A percentile compares a stretch with the other conserved stretches of the same genome.
phyloP scores from a whole-genome alignment of 2,888 invertebrate species.

The Lymantria monacha region DNA sequence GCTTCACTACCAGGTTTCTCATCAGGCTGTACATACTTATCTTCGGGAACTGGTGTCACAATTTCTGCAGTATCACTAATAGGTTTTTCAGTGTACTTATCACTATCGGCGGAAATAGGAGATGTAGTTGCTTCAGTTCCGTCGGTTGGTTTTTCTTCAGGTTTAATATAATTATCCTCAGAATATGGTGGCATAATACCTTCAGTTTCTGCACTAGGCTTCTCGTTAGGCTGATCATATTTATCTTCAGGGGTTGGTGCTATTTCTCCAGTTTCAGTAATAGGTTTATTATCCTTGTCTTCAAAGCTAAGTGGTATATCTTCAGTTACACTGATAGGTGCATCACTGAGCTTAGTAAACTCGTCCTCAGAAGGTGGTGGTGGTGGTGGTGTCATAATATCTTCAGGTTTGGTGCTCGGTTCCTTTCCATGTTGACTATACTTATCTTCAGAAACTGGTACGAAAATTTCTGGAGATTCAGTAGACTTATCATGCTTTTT shows the following conservation, averaged over 20 bases:
- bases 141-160: neutral
- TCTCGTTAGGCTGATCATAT: neutral
- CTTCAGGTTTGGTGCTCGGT: neutral
- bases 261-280: conserved; percentile 7
- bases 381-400: neutral
- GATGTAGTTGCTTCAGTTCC: neutral
- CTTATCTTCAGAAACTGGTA: neutral
- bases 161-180: conserved; percentile 1
- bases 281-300: conserved; percentile 1
- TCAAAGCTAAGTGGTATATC: neutral
- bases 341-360: neutral
- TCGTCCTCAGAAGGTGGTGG: neutral
- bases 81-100: neutral
- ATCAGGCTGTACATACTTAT: neutral
- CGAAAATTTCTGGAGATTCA: neutral
- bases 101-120: neutral
- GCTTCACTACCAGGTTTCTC: neutral
- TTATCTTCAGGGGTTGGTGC: neutral
- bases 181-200: conserved; percentile 21
- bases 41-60: neutral
- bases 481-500: neutral
- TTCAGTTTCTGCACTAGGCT: neutral
- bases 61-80: neutral
- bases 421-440: neutral
- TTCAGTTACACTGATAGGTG: neutral